Evolutionary conservation across 2,113 vertebrate species (phyloP), one percentile per base, ranked within the genome.

Genomic region (Macrotus californicus): DNA sequence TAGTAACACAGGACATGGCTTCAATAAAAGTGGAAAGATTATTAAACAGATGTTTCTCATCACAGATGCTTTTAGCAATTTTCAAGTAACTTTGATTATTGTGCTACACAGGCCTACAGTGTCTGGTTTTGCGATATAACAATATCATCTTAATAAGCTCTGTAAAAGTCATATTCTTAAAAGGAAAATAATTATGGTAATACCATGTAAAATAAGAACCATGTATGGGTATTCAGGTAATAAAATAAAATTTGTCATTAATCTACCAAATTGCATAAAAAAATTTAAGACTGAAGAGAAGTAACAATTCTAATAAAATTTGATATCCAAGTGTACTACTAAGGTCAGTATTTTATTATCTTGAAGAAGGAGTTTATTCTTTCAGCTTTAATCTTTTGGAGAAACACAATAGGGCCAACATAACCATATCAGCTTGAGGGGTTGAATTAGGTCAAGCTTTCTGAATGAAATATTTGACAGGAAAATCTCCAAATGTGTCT

Each of bases 1-100:
- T 70, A 0, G 88, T 92, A 98, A 96, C 94, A 97, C 96, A 97
- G 97, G 84, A 94, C 67, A 95, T 96, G 91, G 97, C 98, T 98
- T 70, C 22, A 43, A 97, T 96, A 97, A 97, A 98, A 94, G 95
- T 92, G 92, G 98, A 95, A 97, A 97, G 0, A 81, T 46, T 48
- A 79, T 92, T 82, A 81, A 87, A n/a, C 56, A 89, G 15, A 61
- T 70, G 9, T 86, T 95, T 96, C 31, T 87, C 15, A 88, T 86
- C 4, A 34, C 7, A 80, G 88, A 85, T 39, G 11, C 1, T 48
- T 92, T 75, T 52, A 91, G 11, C 6, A 83, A 59, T 50, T 87
- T 95, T 36, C n/a, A 66, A 94, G 80, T 89, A 94, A 34, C 79
- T 3, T 75, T 70, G 86, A 64, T 95, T 89, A 69, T 18, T 46